Conservation (phyloP, 2,888 invertebrate species). For the Dioctria linearis region DNA sequence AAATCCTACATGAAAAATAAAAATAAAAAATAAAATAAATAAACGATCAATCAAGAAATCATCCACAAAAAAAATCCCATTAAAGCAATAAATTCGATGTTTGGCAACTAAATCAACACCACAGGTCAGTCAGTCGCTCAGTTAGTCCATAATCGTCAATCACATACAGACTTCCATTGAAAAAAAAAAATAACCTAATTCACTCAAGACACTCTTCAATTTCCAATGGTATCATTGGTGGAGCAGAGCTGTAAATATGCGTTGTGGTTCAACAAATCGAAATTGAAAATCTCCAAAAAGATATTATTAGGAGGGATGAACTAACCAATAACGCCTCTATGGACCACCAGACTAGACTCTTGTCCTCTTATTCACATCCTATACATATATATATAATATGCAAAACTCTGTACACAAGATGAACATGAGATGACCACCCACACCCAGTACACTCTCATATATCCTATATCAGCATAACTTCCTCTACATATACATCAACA, state of each 20-base stretch:
- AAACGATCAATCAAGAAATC: background rate
- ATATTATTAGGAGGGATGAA: background rate
- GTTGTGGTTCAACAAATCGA: constrained; percentile 8
- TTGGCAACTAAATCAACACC: background rate
- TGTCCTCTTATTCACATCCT: background rate
- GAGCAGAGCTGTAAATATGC: background rate
- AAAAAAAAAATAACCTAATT: background rate
- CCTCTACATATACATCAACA: background rate
- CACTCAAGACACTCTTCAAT: background rate
- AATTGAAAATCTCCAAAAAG: constrained; percentile 19
- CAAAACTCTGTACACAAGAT: background rate
- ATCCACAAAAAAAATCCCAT: background rate
- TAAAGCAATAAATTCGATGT: background rate
- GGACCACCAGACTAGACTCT: background rate
- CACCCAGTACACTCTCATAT: background rate
- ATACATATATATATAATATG: background rate
- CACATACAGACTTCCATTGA: background rate
- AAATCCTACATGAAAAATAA: background rate
- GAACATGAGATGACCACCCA: background rate
- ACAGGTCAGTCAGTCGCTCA: background rate
- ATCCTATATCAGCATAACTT: background rate
- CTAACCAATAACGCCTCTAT: background rate
- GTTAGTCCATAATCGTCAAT: background rate
- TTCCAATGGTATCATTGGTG: background rate
- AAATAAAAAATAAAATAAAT: background rate